phyloP scores from a whole-genome alignment of 1,140 invertebrate genomes.

The Papilio helenus region DNA sequence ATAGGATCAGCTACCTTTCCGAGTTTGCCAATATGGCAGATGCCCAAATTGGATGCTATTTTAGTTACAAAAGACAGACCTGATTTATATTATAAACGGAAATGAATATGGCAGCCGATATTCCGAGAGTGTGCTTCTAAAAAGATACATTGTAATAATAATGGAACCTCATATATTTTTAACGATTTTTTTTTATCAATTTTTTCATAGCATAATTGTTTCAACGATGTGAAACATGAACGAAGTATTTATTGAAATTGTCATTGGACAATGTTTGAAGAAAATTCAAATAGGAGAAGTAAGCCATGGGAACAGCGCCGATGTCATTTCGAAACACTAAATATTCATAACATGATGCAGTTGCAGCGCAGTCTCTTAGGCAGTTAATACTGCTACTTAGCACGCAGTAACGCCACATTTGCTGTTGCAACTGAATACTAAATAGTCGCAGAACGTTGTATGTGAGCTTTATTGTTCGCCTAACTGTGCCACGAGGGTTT shows the following conservation, averaged over 20 bases:
- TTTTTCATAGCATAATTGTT: neutral
- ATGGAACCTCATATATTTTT: neutral
- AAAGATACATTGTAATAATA: too few species aligned
- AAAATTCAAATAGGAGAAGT: neutral
- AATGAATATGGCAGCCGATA: neutral
- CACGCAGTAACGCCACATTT: constrained; percentile 29
- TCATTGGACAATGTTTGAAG: neutral
- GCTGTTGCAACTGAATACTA: constrained; percentile 18
- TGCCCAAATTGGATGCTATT: neutral
- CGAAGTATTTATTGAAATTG: too few species aligned
- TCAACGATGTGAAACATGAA: neutral
- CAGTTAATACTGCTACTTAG: constrained; percentile 36
- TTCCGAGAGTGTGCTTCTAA: neutral
- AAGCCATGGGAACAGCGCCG: neutral
- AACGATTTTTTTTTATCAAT: neutral
- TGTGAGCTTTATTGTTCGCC: neutral
- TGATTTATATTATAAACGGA: neutral
- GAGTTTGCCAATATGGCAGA: constrained; percentile 10
- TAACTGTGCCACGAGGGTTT: neutral
- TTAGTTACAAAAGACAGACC: neutral
- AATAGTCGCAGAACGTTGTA: constrained; percentile 10
- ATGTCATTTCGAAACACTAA: constrained; percentile 32
- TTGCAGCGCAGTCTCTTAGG: constrained; percentile 31
- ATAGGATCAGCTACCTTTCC: neutral
- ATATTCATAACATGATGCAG: constrained; percentile 33